Base-by-base conservation (phyloP, 2,888 invertebrate genomes). In the Diadromus collaris region DNA sequence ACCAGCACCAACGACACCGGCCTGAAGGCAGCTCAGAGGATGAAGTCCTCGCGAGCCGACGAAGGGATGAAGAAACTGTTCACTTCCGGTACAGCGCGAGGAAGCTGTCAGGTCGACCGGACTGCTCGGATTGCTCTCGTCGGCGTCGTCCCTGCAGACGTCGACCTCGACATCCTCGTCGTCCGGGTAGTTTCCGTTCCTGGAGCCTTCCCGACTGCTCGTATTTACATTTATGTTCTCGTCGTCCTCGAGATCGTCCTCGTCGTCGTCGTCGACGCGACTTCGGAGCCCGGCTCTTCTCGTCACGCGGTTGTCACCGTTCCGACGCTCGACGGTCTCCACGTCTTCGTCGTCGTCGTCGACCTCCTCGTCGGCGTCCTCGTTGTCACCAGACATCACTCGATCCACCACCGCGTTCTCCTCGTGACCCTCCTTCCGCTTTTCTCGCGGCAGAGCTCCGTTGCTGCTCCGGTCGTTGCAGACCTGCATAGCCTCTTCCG, bases 91-190 rank as follows among this genome's bases (percentile, higher is more conserved):
- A 21, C 87, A 87, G 48, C 89, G 86, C 4, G 90, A 89, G 16
- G 91, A 87, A 0, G 90, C 90, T 29, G 91, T 91, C 4, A 92
- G 83, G 69, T 92, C 92, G 6, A 92, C 91, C 2, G 92, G 92
- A 69, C 90, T 91, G 56, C 90, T 89, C 0, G 90, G 89, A 65
- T 89, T 90, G 75, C 89, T 90, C 63, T 88, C 90, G 83, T 83
- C 90, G 78, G 78, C 88, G 63, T 87, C 88, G 73, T 87, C 87
- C 76, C 80, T 84, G 69, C 86, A 87, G 61, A 89, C 88, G 51
- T 89, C 90, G 0, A 90, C 88, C 46, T 90, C 89, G 34, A 86
- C 83, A 41, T 89, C 87, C 58, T 89, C 89, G 68, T 89, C 89
- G 7, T 89, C 88, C 32, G 85, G 86, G 67, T 86, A 88, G 48